These are phyloP conservation scores for Sabatieria punctata DNA, from an alignment of 2,888 invertebrate genomes.

Conservation along the genomic window DNA sequence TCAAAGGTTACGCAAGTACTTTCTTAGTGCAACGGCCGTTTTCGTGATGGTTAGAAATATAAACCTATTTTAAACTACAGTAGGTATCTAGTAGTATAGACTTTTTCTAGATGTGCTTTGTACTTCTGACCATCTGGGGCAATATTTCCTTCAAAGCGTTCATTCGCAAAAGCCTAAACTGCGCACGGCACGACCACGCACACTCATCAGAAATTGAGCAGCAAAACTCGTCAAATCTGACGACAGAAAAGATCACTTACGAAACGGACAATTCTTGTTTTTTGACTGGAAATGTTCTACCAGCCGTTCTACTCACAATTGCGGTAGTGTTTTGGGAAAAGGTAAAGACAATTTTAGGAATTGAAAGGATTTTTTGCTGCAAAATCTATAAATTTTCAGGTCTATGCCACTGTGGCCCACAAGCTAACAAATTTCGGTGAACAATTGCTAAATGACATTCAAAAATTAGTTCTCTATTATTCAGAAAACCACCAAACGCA, in stretches of 20 bases:
- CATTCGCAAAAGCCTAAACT: background rate
- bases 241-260: too few species aligned
- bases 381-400: background rate
- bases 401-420: background rate
- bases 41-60: constrained; percentile 13
- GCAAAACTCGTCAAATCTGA: too few species aligned
- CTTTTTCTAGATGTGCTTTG: background rate
- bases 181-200: background rate
- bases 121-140: constrained; percentile 1
- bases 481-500: constrained; percentile 36
- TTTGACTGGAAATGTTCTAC: too few species aligned
- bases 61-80: background rate
- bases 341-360: too few species aligned
- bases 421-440: background rate
- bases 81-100: background rate
- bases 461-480: constrained; percentile 5
- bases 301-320: too few species aligned
- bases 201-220: too few species aligned
- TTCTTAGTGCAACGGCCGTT: constrained; percentile 26
- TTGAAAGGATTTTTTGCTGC: too few species aligned
- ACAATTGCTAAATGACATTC: background rate
- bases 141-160: constrained; percentile 4
- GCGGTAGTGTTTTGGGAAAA: too few species aligned
- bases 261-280: too few species aligned
- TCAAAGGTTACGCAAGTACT: constrained; percentile 24